Evolutionary conservation across 2,888 invertebrate species (phyloP).

Genomic region (Meganola albula): DNA sequence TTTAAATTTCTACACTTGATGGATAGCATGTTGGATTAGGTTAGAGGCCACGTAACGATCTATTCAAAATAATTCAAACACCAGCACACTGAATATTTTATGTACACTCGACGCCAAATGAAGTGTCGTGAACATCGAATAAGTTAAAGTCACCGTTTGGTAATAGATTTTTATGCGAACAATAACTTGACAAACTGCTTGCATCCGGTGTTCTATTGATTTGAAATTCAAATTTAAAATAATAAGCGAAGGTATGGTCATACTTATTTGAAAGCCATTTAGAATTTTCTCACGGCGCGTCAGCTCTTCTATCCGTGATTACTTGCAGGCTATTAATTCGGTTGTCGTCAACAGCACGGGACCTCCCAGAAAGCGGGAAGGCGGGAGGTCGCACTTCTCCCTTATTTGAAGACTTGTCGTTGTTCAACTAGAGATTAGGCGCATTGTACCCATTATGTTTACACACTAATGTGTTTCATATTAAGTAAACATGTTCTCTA

Average conservation of each 20-base stretch:
- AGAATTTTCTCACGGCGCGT: conserved; percentile 41
- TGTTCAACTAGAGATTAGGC: conserved; percentile 45
- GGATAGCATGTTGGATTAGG: conserved; percentile 36
- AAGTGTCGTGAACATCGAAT: conserved; percentile 28
- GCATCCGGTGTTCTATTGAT: conserved; percentile 13
- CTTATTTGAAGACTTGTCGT: conserved; percentile 47
- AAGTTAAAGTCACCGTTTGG: conserved; percentile 28
- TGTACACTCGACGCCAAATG: conserved; percentile 37
- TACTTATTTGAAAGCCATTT: conserved; percentile 29
- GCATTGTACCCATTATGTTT: conserved; percentile 32
- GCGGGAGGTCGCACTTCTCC: conserved; percentile 42
- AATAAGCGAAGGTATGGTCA: conserved; percentile 11
- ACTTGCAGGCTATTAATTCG: conserved; percentile 59
- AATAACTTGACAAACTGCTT: conserved; percentile 20
- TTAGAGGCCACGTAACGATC: conserved; percentile 48
- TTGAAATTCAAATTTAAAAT: conserved; percentile 17
- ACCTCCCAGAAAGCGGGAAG: conserved; percentile 60
- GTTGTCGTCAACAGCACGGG: conserved; percentile 35
- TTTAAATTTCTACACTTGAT: conserved; percentile 40
- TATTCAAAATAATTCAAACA: conserved; percentile 63
- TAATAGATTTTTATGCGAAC: conserved; percentile 39
- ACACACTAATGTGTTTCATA: conserved; percentile 29
- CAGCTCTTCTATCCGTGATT: conserved; percentile 38
- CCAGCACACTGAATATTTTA: conserved; percentile 49
- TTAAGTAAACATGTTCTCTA: conserved; percentile 35